Base-by-base conservation (phyloP, 2,113 vertebrate genomes). In the Chionomys nivalis region DNA sequence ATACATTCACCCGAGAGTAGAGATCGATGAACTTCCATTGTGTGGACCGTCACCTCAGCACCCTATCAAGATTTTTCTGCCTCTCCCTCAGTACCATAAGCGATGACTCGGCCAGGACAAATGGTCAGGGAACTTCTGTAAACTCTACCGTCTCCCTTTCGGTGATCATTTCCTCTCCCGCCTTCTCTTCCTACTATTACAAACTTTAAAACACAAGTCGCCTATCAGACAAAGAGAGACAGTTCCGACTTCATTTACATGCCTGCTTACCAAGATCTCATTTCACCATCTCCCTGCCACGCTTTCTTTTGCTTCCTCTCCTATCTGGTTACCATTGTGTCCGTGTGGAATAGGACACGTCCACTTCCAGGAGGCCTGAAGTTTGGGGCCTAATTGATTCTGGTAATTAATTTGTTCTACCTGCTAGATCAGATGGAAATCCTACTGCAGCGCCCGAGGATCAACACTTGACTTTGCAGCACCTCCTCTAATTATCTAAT, bases 401-500 rank as follows among this genome's bases (percentile, higher is more conserved):
- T 98, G 97, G 98, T 99, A 99, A 99, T 99, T 99, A 99, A 99
- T 99, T 99, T 99, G 98, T 99, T 98, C 98, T 99, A 98, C 98
- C 99, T 99, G 98, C 99, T 98, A 99, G 98, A 99, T 99, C 98
- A 99, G 98, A 99, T 99, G 98, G 98, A 99, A 98, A 98, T 98
- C 99, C 98, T 98, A 98, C 98, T 98, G 98, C 75, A 91, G 98
- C 87, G 98, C 98, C 98, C 98, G 97, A 99, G 99, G 99, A 99
- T 99, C 99, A 99, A 99, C 99, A 99, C 99, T 99, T 99, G 99
- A 98, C 99, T 99, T 99, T 98, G 98, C 99, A 99, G 99, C 99
- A 99, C 99, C 99, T 98, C 98, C 98, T 98, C 98, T 99, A 99
- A 99, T 99, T 99, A 99, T 99, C 99, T 99, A 99, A 99, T 99